A percentile compares a stretch with the other conserved stretches of the same genome.
phyloP scores from a whole-genome alignment of 2,113 vertebrate genomes.

The Solea senegalensis region DNA sequence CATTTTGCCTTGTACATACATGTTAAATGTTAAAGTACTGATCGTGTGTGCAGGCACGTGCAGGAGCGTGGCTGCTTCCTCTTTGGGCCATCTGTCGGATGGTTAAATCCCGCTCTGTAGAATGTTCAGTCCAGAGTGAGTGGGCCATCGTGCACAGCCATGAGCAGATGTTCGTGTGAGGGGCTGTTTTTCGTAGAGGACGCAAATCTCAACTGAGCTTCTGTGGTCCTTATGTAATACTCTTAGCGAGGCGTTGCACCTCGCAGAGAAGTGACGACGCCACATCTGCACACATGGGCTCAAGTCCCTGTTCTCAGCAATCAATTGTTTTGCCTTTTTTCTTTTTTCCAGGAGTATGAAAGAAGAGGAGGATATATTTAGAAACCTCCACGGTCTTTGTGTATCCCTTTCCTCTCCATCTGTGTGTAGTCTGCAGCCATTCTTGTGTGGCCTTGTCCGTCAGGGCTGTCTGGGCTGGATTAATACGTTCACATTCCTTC shows the following conservation, averaged over 20 bases:
- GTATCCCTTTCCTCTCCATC: slow-evolving; percentile 7
- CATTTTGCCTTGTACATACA: too few relatives aligned
- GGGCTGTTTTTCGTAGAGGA: slow-evolving; percentile 45
- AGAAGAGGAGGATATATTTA: slow-evolving; percentile 58
- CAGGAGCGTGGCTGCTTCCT: too few relatives aligned
- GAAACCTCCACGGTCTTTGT: slow-evolving; percentile 53
- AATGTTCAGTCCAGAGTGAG: slow-evolving; percentile 28
- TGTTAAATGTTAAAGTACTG: too few relatives aligned
- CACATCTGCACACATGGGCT: slow-evolving; percentile 36
- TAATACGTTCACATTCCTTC: slow-evolving; percentile 5
- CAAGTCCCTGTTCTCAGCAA: slow-evolving; percentile 38
- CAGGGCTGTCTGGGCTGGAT: not conserved
- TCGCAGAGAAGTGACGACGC: slow-evolving; percentile 58
- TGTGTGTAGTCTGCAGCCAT: slow-evolving; percentile 19
- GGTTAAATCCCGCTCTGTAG: too few relatives aligned
- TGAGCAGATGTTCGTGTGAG: slow-evolving; percentile 45
- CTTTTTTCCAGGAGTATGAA: slow-evolving; percentile 41
- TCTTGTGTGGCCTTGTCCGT: not conserved
- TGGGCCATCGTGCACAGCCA: slow-evolving; percentile 15
- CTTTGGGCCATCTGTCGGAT: too few relatives aligned
- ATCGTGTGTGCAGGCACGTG: too few relatives aligned
- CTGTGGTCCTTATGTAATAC: slow-evolving; percentile 61
- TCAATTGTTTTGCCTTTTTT: slow-evolving; percentile 22
- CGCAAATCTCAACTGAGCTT: slow-evolving; percentile 61
- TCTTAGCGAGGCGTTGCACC: slow-evolving; percentile 34